phyloP scores from a whole-genome alignment of 2,888 invertebrate species.

The Cephus pygmeus region DNA sequence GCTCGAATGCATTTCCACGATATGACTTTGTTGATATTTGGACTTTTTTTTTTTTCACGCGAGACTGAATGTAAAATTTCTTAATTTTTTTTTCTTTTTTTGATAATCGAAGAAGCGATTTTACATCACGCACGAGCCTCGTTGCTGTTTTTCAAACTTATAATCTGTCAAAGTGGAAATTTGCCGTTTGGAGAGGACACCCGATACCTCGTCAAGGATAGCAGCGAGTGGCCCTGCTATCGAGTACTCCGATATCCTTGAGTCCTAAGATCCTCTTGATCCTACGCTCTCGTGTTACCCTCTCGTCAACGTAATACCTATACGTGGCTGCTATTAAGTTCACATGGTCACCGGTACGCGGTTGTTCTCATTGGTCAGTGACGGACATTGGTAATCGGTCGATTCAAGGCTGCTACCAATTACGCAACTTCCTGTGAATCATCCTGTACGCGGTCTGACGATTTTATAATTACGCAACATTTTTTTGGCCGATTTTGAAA shows the following conservation, averaged over 20 bases:
- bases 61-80: neutral
- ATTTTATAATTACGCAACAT: no score
- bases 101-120: neutral
- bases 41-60: neutral
- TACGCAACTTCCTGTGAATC: neutral
- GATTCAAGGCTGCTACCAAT: neutral
- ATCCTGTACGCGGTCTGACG: neutral
- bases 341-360: neutral
- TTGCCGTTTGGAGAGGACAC: neutral
- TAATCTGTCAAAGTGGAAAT: neutral
- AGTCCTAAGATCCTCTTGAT: neutral
- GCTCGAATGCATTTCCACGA: no score
- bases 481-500: no score
- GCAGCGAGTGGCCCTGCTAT: neutral
- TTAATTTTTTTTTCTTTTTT: neutral
- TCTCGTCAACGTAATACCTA: no score
- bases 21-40: neutral
- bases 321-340: neutral
- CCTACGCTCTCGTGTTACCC: neutral
- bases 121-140: neutral
- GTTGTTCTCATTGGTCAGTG: neutral
- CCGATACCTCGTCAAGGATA: neutral
- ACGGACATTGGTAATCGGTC: neutral
- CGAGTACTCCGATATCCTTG: neutral
- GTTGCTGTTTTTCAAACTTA: neutral